These are phyloP conservation scores for Pelecanoides urinatrix DNA, from an alignment of 2,113 vertebrate species.

Conservation along the genomic window DNA sequence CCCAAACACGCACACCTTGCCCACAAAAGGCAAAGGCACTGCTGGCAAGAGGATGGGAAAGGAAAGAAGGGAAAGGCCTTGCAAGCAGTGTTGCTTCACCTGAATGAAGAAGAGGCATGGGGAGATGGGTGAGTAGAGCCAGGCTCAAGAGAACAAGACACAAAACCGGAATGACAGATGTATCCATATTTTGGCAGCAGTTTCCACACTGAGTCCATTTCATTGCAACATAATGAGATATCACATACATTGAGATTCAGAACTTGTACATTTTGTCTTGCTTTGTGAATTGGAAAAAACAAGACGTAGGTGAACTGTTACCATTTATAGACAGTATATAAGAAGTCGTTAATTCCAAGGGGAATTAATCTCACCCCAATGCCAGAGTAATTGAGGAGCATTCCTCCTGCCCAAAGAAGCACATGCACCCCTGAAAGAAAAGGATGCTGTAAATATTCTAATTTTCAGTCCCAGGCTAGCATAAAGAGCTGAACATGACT, in stretches of 20 bases:
- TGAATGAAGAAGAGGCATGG: background rate
- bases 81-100: background rate
- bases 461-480: background rate
- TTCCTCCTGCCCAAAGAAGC: background rate
- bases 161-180: background rate
- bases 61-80: background rate
- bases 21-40: background rate
- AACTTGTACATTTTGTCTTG: background rate
- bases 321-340: background rate
- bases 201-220: rapidly evolving
- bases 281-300: background rate
- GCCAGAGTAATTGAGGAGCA: background rate
- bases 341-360: background rate
- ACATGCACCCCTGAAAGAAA: background rate
- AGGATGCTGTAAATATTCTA: background rate
- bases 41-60: background rate
- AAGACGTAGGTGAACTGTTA: background rate
- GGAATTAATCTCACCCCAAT: background rate
- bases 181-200: background rate
- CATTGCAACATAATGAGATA: background rate
- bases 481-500: background rate
- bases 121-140: background rate
- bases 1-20: rapidly evolving
- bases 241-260: background rate
- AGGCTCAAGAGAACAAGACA: background rate